Conservation (phyloP, 2,113 vertebrate species). For the Electrona antarctica region DNA sequence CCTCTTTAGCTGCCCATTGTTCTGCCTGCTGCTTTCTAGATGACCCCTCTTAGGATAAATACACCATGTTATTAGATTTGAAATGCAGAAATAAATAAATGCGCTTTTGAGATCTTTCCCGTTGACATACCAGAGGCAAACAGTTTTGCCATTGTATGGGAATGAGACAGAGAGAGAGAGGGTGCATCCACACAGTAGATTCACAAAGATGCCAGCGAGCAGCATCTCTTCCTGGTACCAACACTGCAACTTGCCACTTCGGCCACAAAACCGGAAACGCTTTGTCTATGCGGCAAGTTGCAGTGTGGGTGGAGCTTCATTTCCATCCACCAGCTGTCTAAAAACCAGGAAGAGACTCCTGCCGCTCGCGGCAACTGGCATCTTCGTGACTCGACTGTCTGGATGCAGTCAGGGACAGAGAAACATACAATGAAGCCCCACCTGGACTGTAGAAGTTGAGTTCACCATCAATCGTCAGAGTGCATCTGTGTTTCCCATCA, state of each 20-base stretch:
- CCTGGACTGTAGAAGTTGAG: constrained; percentile 33
- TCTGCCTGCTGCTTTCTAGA: constrained; percentile 33
- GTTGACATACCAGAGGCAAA: not conserved
- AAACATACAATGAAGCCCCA: not conserved
- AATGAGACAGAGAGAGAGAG: not conserved
- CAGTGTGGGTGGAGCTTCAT: too few relatives aligned
- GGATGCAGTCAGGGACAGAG: not conserved
- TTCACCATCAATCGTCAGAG: constrained; percentile 19
- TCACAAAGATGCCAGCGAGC: too few relatives aligned
- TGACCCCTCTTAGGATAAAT: constrained; percentile 10
- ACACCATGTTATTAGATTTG: not conserved
- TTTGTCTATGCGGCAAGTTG: too few relatives aligned
- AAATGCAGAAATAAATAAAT: not conserved
- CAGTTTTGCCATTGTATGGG: not conserved
- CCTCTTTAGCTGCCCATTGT: constrained; percentile 37
- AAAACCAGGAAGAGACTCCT: too few relatives aligned
- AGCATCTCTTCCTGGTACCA: too few relatives aligned
- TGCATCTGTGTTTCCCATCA: constrained; percentile 18
- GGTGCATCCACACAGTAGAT: too few relatives aligned
- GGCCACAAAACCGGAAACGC: too few relatives aligned
- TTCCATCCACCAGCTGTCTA: too few relatives aligned
- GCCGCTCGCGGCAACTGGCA: too few relatives aligned
- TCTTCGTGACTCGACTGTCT: too few relatives aligned
- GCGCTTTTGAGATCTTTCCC: not conserved
- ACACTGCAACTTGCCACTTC: too few relatives aligned